Conservation (phyloP, 2,797 vertebrate genomes). For the Cottoperca gobio region DNA sequence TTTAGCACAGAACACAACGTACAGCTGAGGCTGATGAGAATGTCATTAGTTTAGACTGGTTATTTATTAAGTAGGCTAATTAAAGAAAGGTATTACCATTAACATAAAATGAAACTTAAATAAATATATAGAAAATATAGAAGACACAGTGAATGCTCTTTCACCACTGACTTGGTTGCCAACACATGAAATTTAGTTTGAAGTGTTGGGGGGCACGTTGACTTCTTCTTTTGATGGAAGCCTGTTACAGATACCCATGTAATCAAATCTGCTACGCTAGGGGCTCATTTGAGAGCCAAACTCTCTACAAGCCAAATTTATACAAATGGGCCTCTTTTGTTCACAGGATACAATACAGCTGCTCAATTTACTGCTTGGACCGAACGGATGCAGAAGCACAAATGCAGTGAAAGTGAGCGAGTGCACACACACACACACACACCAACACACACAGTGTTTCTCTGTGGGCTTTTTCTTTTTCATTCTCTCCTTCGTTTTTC, state of each 20-base stretch:
- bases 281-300: constrained; percentile 69
- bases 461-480: constrained; percentile 1
- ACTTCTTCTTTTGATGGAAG: constrained; percentile 69
- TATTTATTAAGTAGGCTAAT: neutral
- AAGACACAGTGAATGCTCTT: constrained; percentile 1
- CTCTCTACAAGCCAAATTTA: constrained; percentile 76
- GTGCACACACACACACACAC: constrained; percentile 7
- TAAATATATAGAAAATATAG: constrained; percentile 3
- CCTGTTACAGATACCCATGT: constrained; percentile 77
- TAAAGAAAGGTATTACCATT: neutral
- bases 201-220: constrained; percentile 58
- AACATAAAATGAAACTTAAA: neutral
- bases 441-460: neutral
- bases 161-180: constrained; percentile 12
- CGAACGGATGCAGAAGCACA: constrained; percentile 49
- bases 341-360: constrained; percentile 73
- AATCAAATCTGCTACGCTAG: constrained; percentile 78
- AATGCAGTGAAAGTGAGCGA: constrained; percentile 45
- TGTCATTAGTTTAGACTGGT: neutral
- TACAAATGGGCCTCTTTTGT: constrained; percentile 81
- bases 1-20: neutral
- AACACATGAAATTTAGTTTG: constrained; percentile 54
- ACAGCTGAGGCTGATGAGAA: neutral
- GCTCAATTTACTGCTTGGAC: constrained; percentile 70
- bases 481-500: constrained; percentile 45